phyloP scores from a whole-genome alignment of 1,140 invertebrate species.

The Pseudoatta argentina region DNA sequence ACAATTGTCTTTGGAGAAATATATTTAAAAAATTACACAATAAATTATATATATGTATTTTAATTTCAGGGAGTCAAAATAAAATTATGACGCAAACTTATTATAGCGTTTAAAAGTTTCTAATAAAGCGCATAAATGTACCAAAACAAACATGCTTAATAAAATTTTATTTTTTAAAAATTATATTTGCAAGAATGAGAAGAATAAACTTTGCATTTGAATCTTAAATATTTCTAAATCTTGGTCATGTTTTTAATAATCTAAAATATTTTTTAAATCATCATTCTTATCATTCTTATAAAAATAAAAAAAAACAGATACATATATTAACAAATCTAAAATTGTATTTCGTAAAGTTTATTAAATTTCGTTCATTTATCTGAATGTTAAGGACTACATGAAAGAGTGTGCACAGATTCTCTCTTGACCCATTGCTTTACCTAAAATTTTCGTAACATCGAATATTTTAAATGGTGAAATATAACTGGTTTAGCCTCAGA shows the following conservation, averaged over 20 bases:
- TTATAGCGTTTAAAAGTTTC: not conserved
- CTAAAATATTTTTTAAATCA: not conserved
- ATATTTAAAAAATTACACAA: not conserved
- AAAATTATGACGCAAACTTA: not conserved
- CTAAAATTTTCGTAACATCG: not conserved
- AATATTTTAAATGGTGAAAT: conserved; percentile 10
- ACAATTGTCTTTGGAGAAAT: not conserved
- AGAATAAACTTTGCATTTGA: not conserved
- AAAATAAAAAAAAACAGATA: not conserved
- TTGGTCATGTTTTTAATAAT: not conserved
- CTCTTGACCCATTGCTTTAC: not conserved
- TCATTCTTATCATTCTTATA: not conserved
- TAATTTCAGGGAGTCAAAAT: not conserved
- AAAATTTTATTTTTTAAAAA: not conserved
- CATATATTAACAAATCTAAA: not conserved
- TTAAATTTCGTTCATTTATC: not conserved
- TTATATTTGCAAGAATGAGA: not conserved
- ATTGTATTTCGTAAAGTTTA: not conserved
- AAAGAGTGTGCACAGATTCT: not conserved
- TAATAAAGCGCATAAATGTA: not conserved
- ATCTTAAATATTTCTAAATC: not conserved
- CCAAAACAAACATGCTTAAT: not conserved
- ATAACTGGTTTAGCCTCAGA: not conserved
- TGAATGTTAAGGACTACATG: not conserved
- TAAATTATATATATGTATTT: not conserved